Base-by-base conservation (phyloP, 2,797 vertebrate genomes). In the Betta splendens region DNA sequence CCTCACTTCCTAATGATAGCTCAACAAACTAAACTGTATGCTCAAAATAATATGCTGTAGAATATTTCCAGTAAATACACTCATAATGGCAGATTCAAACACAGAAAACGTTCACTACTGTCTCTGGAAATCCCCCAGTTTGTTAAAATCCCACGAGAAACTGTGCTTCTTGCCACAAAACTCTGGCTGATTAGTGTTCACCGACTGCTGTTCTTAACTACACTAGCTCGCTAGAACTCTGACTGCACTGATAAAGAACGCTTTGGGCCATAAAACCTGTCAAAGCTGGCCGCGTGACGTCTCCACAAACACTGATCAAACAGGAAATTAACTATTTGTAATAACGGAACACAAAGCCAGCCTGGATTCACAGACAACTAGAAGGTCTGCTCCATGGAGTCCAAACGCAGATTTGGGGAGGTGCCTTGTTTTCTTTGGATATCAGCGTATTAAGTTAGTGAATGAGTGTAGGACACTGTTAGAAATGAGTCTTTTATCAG, bases 21-120 rank as follows among this genome's bases (percentile, higher is more conserved):
- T n/a, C n/a, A n/a, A n/a, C n/a, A 71, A 47, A 29, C 31, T 47
- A n/a, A n/a, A n/a, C n/a, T 39, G 25, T n/a, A 23, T 45, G 32
- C 53, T 64, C 43, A 51, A 7, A 46, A 23, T 33, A 25, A 26
- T 25, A 22, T 6, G 4, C 28, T 52, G 21, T 5, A 18, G 37
- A 48, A 49, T 63, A 62, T 57, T 53, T 47, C n/a, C n/a, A n/a
- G n/a, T n/a, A n/a, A n/a, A n/a, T n/a, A n/a, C n/a, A n/a, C n/a
- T n/a, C n/a, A n/a, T n/a, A n/a, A n/a, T n/a, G n/a, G n/a, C n/a
- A n/a, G n/a, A n/a, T n/a, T n/a, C n/a, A n/a, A n/a, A n/a, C n/a
- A n/a, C n/a, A n/a, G n/a, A n/a, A n/a, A n/a, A n/a, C n/a, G n/a
- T 46, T 9, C 45, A 12, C 15, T 12, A 17, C 25, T 52, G 26